Evolutionary conservation across 2,797 vertebrate genomes (phyloP), one percentile per base, ranked within the genome.

Genomic region (Ibycter americanus): DNA sequence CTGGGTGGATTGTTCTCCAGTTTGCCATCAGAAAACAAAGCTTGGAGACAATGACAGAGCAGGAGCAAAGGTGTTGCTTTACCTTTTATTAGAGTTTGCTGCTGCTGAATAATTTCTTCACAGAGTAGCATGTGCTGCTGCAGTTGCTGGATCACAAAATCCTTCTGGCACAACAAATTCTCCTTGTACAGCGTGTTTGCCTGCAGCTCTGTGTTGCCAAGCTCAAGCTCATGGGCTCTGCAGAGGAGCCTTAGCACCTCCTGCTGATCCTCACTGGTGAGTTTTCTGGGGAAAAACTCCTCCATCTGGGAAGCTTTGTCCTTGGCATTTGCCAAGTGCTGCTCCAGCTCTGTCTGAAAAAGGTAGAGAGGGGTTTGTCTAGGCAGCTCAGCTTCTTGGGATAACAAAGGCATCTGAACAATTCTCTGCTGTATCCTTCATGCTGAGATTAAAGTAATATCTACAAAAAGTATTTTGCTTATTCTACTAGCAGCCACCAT

Each of bases 171-270:
- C 36, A 98, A 68, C 42, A 97, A 72, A 72, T 84, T 97, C 70
- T 97, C 93, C 22, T 83, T 86, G 92, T 84, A 79, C 59, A 96
- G 61, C 21, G 73, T 52, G 27, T 56, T 34, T 5, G 96, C 97
- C 92, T 97, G 96, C 81, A 98, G 92, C 65, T 96, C 97, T 1
- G 96, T 94, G 73, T 97, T 98, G 93, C 97, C 96, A 86, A 97
- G 91, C 89, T 98, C 97, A 87, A 98, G 94, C 89, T 98, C 88
- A 1, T 97, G 98, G 5, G 94, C 96, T 51, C 90, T 92, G 89
- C 98, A 97, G 36, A 98, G 98, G 38, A 98, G 94, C 52, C 84
- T 92, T 61, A 98, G 95, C 46, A 97, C 97, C 87, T 98, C 97
- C 74, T 90, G 84, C 91, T 98, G 97, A 79, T 98, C 96, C 88